A percentile compares a stretch with the other conserved stretches of the same genome.
Conservation (phyloP, 2,888 invertebrate species). For the Molorchus minor region DNA sequence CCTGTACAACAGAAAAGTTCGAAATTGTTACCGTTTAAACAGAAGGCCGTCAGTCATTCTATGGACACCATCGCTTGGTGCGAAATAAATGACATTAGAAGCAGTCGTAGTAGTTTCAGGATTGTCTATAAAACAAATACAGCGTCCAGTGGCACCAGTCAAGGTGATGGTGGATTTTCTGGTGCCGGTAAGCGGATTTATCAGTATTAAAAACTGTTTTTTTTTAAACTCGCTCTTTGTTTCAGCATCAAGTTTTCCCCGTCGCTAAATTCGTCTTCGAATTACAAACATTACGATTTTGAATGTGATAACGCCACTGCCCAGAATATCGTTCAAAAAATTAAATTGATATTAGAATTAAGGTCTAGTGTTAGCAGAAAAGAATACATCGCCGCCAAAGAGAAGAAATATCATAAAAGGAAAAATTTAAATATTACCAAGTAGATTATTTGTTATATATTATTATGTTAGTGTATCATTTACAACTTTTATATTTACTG, state of each 20-base stretch:
- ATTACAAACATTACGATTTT: constrained; percentile 89
- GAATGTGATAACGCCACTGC: constrained; percentile 81
- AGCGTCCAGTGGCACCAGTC: constrained; percentile 14
- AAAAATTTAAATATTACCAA: constrained; percentile 38
- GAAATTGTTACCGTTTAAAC: constrained; percentile 67
- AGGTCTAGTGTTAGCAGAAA: constrained; percentile 81
- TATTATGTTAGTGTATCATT: neutral
- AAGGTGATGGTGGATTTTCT: constrained; percentile 20
- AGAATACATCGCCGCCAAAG: constrained; percentile 81
- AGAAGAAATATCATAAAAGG: constrained; percentile 73
- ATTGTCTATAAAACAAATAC: constrained; percentile 67
- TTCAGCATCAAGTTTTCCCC: constrained; percentile 50
- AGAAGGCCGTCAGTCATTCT: constrained; percentile 84
- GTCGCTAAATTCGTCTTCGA: constrained; percentile 63
- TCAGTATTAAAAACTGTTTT: no score
- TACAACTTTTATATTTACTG: constrained; percentile 3
- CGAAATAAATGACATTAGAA: constrained; percentile 81
- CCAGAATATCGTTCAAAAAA: constrained; percentile 85
- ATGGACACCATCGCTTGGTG: constrained; percentile 90
- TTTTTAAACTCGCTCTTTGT: constrained; percentile 13
- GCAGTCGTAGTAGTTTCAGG: constrained; percentile 77
- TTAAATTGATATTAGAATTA: constrained; percentile 86
- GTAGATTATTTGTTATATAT: constrained; percentile 12
- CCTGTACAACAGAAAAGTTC: constrained; percentile 76
- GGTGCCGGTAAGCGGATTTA: constrained; percentile 8